Evolutionary conservation across 2,797 vertebrate species (phyloP), one percentile per base, ranked within the genome.

Genomic region (Acipenser oxyrinchus): DNA sequence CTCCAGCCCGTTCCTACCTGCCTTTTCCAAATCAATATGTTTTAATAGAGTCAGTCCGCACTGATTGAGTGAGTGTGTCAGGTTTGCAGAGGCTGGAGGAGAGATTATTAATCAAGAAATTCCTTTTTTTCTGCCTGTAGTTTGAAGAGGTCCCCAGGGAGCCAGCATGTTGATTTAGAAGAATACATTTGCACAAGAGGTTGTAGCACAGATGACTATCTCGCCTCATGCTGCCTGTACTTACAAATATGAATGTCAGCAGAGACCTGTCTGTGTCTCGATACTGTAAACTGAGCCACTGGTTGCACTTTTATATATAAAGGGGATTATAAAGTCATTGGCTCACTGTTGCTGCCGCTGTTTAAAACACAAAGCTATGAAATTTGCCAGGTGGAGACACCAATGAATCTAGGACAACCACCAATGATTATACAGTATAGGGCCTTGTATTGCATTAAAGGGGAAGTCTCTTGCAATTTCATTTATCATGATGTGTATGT

Each of bases 11-110:
- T 23, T 49, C 49, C 60, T 68, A 73, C 64, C 71, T 70, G 65
- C 9, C 61, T 61, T 37, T 65, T 65, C 66, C 67, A 78, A 77
- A 87, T 89, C 88, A 80, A 87, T 88, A 81, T 72, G 71, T 78
- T 85, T 74, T 86, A 89, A 88, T 86, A 86, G 81, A 86, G 80
- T 84, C 73, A 76, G 75, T 74, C 60, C 48, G 18, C 72, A 72
- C 76, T 87, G 86, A 88, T 82, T 82, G 81, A 88, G 78, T 79
- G 72, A 68, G 67, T 75, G 70, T 72, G 72, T 81, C 79, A 80
- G 61, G 69, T 82, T 83, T 74, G 76, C 69, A 75, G 74, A 72
- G 77, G 74, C 80, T 75, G 66, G 55, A 69, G 63, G 74, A 68
- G 80, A 76, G 71, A 18, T 55, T 81, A 89, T 88, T 86, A 83